A percentile compares a stretch with the other conserved stretches of the same genome.
Conservation (phyloP, 2,113 vertebrate species). For the Corapipo altera region DNA sequence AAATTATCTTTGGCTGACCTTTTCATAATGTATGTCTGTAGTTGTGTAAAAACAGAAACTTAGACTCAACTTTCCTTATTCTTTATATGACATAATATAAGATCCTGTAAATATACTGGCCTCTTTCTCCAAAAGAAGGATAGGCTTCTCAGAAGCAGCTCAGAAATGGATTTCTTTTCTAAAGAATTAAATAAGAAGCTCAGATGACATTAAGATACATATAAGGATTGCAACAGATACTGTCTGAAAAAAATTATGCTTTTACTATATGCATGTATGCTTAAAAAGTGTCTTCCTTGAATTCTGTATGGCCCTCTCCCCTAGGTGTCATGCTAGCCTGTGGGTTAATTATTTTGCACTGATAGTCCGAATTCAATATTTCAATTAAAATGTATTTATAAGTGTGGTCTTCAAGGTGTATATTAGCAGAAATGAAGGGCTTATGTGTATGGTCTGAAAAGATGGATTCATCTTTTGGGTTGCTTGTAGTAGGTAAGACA, state of each 20-base stretch:
- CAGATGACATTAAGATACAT: neutral
- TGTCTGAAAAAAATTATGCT: neutral
- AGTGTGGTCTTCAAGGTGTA: constrained; percentile 59
- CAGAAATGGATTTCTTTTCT: constrained; percentile 4
- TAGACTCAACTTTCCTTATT: neutral
- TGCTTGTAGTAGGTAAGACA: constrained; percentile 2
- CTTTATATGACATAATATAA: neutral
- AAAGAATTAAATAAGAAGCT: neutral
- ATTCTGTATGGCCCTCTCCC: neutral
- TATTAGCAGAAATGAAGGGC: constrained; percentile 28
- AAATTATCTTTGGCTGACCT: neutral
- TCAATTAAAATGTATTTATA: constrained; percentile 67
- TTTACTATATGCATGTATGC: neutral
- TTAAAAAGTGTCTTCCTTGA: neutral
- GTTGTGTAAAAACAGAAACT: neutral
- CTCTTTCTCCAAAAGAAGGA: neutral
- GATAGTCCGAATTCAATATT: constrained; percentile 64
- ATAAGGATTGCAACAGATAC: neutral
- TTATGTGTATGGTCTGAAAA: constrained; percentile 50
- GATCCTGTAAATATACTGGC: neutral
- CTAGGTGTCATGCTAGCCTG: constrained; percentile 53
- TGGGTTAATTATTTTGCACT: constrained; percentile 76
- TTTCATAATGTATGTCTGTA: neutral
- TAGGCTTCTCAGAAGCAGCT: neutral
- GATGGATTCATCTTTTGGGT: constrained; percentile 22